These are phyloP conservation scores for Poeciliopsis prolifica DNA, from an alignment of 2,113 vertebrate species.

Conservation along the genomic window DNA sequence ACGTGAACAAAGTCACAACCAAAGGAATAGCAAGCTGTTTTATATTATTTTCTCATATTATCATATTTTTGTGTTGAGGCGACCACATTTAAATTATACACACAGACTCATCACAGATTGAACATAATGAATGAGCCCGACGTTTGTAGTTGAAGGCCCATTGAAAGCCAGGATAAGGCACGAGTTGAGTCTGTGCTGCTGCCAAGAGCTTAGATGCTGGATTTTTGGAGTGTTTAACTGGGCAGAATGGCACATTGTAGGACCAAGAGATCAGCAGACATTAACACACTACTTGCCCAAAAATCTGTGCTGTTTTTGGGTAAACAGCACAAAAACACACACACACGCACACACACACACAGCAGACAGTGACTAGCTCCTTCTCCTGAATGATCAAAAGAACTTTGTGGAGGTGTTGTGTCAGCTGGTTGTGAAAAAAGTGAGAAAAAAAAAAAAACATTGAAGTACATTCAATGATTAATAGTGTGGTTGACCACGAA, in stretches of 20 bases:
- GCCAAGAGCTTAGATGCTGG: slow-evolving; percentile 21
- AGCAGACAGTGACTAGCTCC: slow-evolving; percentile 44
- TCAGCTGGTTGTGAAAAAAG: slow-evolving; percentile 14
- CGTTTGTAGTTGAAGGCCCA: slow-evolving; percentile 12
- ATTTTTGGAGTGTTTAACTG: slow-evolving; percentile 50
- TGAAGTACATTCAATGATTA: background rate
- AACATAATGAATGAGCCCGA: slow-evolving; percentile 8
- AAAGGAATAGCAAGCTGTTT: background rate
- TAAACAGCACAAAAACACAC: background rate
- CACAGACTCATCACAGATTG: background rate
- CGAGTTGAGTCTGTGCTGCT: slow-evolving; percentile 25
- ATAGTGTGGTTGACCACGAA: background rate
- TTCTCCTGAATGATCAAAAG: slow-evolving; percentile 30
- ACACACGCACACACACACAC: background rate
- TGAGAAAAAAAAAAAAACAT: background rate
- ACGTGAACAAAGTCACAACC: background rate
- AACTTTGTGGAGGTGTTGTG: slow-evolving; percentile 35
- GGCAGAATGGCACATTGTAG: slow-evolving; percentile 34
- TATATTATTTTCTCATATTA: background rate
- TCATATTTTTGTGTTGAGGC: background rate
- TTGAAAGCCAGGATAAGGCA: slow-evolving; percentile 24
- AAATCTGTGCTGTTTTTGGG: slow-evolving; percentile 12
- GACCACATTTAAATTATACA: background rate
- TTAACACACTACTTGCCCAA: slow-evolving; percentile 43
- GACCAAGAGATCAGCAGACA: slow-evolving; percentile 45